Percentiles rank a stretch among this genome's conserved stretches.
These are phyloP conservation scores for Trachemys scripta DNA, from an alignment of 2,113 vertebrate species.

Conservation along the genomic window DNA sequence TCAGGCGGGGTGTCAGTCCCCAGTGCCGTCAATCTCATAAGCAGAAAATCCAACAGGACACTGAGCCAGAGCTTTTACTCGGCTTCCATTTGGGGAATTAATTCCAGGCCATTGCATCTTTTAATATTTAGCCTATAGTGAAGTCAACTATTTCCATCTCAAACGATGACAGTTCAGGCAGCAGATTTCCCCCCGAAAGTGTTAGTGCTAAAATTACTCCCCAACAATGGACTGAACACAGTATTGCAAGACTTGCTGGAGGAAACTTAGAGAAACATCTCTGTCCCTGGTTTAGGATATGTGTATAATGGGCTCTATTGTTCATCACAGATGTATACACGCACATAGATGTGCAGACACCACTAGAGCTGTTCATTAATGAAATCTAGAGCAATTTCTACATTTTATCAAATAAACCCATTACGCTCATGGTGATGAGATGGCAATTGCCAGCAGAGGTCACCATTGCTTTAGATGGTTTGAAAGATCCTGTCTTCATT, in stretches of 20 bases:
- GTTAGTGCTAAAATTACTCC: background rate
- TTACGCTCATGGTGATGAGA: background rate
- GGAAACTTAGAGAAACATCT: background rate
- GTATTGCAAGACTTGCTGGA: background rate
- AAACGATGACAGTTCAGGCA: background rate
- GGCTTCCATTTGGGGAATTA: background rate
- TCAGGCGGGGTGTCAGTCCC: background rate
- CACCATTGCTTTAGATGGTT: constrained; percentile 1
- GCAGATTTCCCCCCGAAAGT: background rate
- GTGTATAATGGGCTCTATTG: background rate
- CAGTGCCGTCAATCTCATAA: background rate
- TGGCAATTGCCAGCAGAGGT: constrained; percentile 65
- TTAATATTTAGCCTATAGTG: background rate
- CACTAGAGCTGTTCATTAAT: background rate
- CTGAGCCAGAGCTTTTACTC: too few relatives aligned
- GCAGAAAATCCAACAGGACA: background rate
- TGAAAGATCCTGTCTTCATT: background rate
- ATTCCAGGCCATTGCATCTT: background rate
- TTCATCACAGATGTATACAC: background rate
- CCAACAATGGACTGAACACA: background rate
- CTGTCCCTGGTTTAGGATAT: background rate
- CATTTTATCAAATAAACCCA: background rate
- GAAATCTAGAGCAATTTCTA: background rate
- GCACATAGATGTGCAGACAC: background rate
- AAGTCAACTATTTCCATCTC: background rate